phyloP scores from a whole-genome alignment of 2,888 invertebrate genomes.

The Blastobasis lacticolella region DNA sequence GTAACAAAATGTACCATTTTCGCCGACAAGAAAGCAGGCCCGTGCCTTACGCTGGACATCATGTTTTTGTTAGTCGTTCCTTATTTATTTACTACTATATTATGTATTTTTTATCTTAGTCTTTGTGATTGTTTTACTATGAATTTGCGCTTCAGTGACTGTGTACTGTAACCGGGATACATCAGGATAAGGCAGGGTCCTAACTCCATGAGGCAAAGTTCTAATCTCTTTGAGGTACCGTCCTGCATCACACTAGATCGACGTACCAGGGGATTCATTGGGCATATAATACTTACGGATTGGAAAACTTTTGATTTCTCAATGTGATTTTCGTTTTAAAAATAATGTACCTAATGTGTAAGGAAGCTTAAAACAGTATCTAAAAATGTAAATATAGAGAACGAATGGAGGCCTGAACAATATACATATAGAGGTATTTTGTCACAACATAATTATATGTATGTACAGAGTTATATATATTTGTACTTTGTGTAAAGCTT shows the following conservation, averaged over 20 bases:
- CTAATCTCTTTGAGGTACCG: too few relatives aligned
- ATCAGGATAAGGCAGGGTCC: neutral
- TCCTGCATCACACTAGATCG: constrained; percentile 1
- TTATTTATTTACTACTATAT: constrained; percentile 27
- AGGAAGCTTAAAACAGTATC: constrained; percentile 28
- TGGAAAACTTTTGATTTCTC: constrained; percentile 11
- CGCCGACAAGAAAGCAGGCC: constrained; percentile 12
- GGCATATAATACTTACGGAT: constrained; percentile 50
- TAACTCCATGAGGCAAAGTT: too few relatives aligned
- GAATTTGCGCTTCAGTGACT: constrained; percentile 14
- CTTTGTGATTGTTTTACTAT: constrained; percentile 31
- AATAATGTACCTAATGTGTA: constrained; percentile 13
- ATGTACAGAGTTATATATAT: constrained; percentile 52
- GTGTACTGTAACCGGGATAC: neutral
- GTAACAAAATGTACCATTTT: too few relatives aligned
- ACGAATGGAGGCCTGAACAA: constrained; percentile 60
- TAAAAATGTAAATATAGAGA: constrained; percentile 58
- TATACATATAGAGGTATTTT: constrained; percentile 46
- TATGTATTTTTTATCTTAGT: constrained; percentile 23
- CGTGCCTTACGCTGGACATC: constrained; percentile 31
- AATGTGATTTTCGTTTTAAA: constrained; percentile 32
- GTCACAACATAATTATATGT: constrained; percentile 45
- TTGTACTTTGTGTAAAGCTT: constrained; percentile 53
- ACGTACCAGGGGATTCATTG: constrained; percentile 24
- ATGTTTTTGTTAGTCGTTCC: constrained; percentile 29